Percentiles rank a stretch among this genome's conserved stretches.
Evolutionary conservation across 1,140 invertebrate species (phyloP).

Genomic region (Geopemphigus sp.): DNA sequence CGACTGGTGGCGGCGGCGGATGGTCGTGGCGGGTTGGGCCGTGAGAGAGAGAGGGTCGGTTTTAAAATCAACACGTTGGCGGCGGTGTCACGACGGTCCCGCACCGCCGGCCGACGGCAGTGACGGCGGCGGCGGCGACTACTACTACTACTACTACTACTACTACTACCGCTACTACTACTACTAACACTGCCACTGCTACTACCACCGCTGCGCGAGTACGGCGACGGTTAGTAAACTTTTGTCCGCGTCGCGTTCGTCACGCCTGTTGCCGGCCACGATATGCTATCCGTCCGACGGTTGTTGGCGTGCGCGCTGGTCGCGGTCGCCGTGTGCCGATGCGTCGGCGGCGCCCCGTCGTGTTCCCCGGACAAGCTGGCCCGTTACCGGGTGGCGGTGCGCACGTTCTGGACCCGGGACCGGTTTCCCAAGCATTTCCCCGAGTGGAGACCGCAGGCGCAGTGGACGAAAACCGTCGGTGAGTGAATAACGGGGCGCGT

Average conservation of each 20-base stretch:
- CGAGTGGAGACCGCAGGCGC: slow-evolving; percentile 83
- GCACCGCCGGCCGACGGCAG: neutral
- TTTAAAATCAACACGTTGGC: slow-evolving; percentile 49
- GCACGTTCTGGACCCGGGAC: slow-evolving; percentile 85
- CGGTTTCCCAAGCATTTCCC: slow-evolving; percentile 89
- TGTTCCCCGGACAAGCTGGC: slow-evolving; percentile 67
- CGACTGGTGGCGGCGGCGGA: neutral
- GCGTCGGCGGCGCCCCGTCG: slow-evolving; percentile 28
- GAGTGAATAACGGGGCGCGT: slow-evolving; percentile 58
- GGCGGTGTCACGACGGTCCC: slow-evolving; percentile 8
- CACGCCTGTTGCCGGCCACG: neutral
- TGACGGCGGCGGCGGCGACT: slow-evolving; percentile 1
- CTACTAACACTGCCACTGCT: no score
- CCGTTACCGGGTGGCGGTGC: slow-evolving; percentile 78
- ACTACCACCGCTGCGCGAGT: neutral
- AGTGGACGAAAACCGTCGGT: slow-evolving; percentile 89
- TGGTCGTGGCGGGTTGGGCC: no score
- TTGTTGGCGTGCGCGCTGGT: slow-evolving; percentile 12
- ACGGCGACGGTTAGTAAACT: slow-evolving; percentile 33
- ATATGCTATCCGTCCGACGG: slow-evolving; percentile 12
- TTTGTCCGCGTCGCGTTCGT: neutral
- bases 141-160: no score
- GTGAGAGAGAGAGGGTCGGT: no score
- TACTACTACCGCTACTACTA: no score
- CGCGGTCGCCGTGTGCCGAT: slow-evolving; percentile 11